A percentile compares a stretch with the other conserved stretches of the same genome.
phyloP scores from a whole-genome alignment of 2,113 vertebrate species.

The Centropus bengalensis region DNA sequence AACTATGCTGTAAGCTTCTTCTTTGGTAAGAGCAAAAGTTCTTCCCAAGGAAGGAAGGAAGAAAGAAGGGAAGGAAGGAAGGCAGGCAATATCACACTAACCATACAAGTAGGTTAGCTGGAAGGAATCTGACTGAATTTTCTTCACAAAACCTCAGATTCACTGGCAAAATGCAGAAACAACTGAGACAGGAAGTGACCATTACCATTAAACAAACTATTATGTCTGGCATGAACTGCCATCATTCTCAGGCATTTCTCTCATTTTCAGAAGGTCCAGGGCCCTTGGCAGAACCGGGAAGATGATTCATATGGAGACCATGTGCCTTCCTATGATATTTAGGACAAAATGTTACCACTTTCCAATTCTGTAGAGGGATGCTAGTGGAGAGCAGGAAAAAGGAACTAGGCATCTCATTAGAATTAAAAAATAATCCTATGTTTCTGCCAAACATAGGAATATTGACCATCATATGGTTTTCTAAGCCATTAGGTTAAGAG shows the following conservation, averaged over 20 bases:
- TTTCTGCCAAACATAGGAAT: background rate
- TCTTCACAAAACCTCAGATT: background rate
- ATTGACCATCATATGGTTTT: background rate
- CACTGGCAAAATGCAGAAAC: background rate
- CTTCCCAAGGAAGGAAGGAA: background rate
- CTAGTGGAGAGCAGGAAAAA: background rate
- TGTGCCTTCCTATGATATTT: background rate
- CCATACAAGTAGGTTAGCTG: background rate
- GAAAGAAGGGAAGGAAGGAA: background rate
- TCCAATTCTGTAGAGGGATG: background rate
- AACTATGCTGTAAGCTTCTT: conserved; percentile 41
- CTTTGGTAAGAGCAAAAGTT: conserved; percentile 34
- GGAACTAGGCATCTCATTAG: background rate
- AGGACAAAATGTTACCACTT: background rate
- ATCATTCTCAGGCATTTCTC: background rate
- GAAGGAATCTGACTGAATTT: background rate
- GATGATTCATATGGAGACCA: background rate
- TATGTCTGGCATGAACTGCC: background rate
- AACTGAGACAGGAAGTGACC: background rate
- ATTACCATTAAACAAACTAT: background rate
- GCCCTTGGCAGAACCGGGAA: background rate
- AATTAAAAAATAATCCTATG: background rate
- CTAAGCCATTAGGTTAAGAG: background rate
- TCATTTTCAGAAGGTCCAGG: background rate
- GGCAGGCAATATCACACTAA: too few species aligned